These are phyloP conservation scores for Butorides virescens DNA, from an alignment of 2,113 vertebrate genomes.

Conservation along the genomic window DNA sequence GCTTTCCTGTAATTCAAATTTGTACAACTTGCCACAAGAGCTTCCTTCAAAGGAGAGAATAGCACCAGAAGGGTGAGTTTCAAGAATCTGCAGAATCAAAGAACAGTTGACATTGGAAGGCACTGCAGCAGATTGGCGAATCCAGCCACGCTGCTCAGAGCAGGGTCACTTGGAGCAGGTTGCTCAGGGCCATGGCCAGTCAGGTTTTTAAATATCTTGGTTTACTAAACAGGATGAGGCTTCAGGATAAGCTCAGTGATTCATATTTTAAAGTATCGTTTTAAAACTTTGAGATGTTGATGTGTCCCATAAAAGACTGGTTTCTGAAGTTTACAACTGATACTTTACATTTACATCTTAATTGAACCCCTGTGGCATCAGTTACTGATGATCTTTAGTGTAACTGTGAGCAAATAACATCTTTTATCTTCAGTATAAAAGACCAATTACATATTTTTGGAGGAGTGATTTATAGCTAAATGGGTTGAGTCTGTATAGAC, in stretches of 20 bases:
- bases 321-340: background rate
- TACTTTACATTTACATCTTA: background rate
- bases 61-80: background rate
- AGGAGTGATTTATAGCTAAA: background rate
- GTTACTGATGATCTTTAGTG: background rate
- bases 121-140: background rate
- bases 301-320: background rate
- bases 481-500: background rate
- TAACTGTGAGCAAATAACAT: background rate
- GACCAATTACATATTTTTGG: background rate
- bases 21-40: background rate
- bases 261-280: background rate
- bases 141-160: background rate
- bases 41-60: background rate
- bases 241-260: background rate
- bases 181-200: background rate
- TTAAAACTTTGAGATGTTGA: background rate
- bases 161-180: background rate
- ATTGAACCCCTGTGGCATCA: background rate
- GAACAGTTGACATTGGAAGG: background rate
- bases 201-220: background rate
- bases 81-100: background rate
- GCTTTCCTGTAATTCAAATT: background rate
- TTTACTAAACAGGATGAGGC: background rate
- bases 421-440: background rate